phyloP scores from a whole-genome alignment of 92 coral and sea anemone species.

The Virgularia gustaviana region DNA sequence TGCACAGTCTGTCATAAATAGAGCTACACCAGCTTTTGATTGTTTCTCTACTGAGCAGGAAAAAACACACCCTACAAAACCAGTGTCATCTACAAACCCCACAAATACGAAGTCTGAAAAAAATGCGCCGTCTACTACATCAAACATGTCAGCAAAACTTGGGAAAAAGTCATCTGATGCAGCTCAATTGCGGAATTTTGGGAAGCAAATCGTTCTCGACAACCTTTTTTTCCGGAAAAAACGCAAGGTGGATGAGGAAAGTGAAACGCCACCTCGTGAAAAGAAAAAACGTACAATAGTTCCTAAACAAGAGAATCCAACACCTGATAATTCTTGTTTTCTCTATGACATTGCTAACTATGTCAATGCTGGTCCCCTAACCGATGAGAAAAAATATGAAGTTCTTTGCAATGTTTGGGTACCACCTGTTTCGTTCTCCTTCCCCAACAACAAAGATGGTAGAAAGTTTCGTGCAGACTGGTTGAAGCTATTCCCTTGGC shows the following conservation, averaged over 20 bases:
- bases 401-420: constrained; percentile 6
- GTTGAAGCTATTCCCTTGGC: constrained; percentile 18
- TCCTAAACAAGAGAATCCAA: no score
- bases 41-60: no score
- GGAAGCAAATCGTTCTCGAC: neutral
- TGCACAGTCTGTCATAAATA: no score
- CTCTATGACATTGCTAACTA: neutral
- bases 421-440: neutral
- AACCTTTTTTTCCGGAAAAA: no score
- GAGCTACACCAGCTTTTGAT: no score
- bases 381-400: neutral
- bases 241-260: no score
- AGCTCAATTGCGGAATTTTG: neutral
- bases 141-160: no score
- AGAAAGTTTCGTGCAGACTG: constrained; percentile 16
- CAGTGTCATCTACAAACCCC: no score
- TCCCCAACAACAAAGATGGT: neutral
- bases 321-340: neutral
- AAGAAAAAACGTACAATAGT: no score
- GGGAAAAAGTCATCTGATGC: neutral
- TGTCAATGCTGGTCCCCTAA: neutral
- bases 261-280: neutral
- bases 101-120: no score
- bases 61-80: no score
- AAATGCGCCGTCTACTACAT: no score